Percentiles rank a stretch among this genome's conserved stretches.
Conservation (phyloP, 2,797 vertebrate species). For the Sparus aurata region DNA sequence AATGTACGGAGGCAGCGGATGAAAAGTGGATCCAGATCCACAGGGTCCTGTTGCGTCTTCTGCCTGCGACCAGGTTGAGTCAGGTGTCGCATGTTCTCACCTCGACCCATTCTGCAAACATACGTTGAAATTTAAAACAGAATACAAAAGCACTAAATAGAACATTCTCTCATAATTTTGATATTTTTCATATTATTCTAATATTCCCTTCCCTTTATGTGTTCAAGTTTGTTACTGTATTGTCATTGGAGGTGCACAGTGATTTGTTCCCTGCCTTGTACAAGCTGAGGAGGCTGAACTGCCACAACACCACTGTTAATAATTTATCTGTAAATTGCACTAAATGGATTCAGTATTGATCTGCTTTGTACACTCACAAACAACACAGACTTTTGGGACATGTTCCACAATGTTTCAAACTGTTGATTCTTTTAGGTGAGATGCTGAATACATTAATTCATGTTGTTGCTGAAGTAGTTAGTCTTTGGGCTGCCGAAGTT, state of each 20-base stretch:
- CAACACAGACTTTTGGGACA: slow-evolving; percentile 19
- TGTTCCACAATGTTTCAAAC: background rate
- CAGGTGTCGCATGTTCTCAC: slow-evolving; percentile 68
- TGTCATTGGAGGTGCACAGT: slow-evolving; percentile 14
- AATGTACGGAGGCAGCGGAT: slow-evolving; percentile 93
- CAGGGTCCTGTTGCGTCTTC: slow-evolving; percentile 64
- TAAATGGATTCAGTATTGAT: slow-evolving; percentile 83
- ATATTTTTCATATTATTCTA: background rate
- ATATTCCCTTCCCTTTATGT: background rate
- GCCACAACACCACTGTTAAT: slow-evolving; percentile 80
- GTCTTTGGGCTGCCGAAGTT: background rate
- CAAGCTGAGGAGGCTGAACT: slow-evolving; percentile 9
- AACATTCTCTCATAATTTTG: background rate
- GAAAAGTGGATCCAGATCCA: slow-evolving; percentile 86
- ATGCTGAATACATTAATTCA: background rate
- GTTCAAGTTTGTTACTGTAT: slow-evolving; percentile 1
- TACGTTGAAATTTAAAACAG: slow-evolving; percentile 23
- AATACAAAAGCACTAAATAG: background rate
- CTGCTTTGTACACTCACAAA: slow-evolving; percentile 33
- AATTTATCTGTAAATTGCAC: slow-evolving; percentile 89
- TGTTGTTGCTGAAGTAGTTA: background rate
- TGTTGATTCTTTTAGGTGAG: slow-evolving; percentile 17
- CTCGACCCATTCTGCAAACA: slow-evolving; percentile 73
- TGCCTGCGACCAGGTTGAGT: slow-evolving; percentile 48
- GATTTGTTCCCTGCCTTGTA: slow-evolving; percentile 6